Evolutionary conservation across 2,113 vertebrate species (phyloP), one percentile per base, ranked within the genome.

Genomic region (Toxotes jaculatrix): DNA sequence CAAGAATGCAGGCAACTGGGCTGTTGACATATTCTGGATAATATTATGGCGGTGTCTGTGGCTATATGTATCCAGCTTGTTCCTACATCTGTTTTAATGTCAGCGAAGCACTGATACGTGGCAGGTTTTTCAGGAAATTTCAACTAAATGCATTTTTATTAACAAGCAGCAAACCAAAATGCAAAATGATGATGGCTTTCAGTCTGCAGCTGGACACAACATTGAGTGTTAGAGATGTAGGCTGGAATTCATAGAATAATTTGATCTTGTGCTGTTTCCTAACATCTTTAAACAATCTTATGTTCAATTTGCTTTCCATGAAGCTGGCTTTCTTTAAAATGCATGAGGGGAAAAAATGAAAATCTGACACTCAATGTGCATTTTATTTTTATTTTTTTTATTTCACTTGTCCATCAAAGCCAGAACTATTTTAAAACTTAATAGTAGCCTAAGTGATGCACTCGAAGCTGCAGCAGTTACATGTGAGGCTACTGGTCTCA

Each of bases 21-120:
- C 60, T 67, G 82, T 34, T 81, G 84, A 92, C 71, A 79, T 83
- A 43, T 85, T 83, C 78, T 76, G 82, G 70, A 57, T 72, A 38
- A 82, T 76, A 21, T 86, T 73, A 66, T 40, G 66, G 14, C 9
- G 43, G n/a, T 40, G 60, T 62, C 38, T 42, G 36, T 38, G 38
- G 43, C 47, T 85, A 19, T 72, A 74, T 62, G 65, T 4, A 19
- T 43, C 80, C 82, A 80, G 75, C 80, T 82, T 65, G 34, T n/a
- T 61, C 60, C 9, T 23, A 32, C 6, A 27, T 62, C 59, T 71
- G 63, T 47, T 68, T 67, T 21, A 57, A 55, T 65, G 31, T 62
- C 27, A 3, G 32, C 8, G 13, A 14, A 63, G 16, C 47, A 7
- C 7, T 3, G 5, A 65, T 64, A 16, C 32, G 38, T 69, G 68